Evolutionary conservation across 2,797 vertebrate species (phyloP).

Genomic region (Coregonus ussuriensis): DNA sequence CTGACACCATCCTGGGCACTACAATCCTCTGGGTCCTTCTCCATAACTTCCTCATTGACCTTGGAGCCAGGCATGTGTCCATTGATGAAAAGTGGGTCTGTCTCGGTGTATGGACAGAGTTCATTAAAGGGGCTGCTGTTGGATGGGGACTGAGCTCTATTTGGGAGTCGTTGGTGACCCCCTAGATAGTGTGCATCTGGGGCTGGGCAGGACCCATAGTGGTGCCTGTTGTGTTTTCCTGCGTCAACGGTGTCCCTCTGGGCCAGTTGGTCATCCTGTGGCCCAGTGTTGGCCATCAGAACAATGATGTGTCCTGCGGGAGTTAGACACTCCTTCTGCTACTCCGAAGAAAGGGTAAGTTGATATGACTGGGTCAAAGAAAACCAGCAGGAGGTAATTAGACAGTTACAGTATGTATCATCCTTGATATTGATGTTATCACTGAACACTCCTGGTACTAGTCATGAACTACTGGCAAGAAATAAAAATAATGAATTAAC

Average conservation of each 20-base stretch:
- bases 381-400: not conserved
- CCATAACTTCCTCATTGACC: conserved; percentile 11
- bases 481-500: not conserved
- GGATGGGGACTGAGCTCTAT: conserved; percentile 25
- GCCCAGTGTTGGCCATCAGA: conserved; percentile 61
- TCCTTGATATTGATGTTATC: conserved; percentile 30
- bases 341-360: conserved; percentile 52
- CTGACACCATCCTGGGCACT: conserved; percentile 16
- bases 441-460: not conserved
- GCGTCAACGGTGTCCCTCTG: conserved; percentile 55
- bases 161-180: conserved; percentile 11
- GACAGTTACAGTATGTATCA: conserved; percentile 12
- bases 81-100: conserved; percentile 80
- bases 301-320: conserved; percentile 79
- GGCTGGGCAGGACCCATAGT: conserved; percentile 33
- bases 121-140: conserved; percentile 12
- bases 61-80: conserved; percentile 57
- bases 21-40: conserved; percentile 25
- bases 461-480: conserved; percentile 1
- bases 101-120: conserved; percentile 73
- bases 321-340: conserved; percentile 71
- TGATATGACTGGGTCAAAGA: not conserved
- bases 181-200: conserved; percentile 15
- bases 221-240: conserved; percentile 70
- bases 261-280: conserved; percentile 75